Evolutionary conservation across 2,888 invertebrate genomes (phyloP).

Genomic region (Diabrotica balteata): DNA sequence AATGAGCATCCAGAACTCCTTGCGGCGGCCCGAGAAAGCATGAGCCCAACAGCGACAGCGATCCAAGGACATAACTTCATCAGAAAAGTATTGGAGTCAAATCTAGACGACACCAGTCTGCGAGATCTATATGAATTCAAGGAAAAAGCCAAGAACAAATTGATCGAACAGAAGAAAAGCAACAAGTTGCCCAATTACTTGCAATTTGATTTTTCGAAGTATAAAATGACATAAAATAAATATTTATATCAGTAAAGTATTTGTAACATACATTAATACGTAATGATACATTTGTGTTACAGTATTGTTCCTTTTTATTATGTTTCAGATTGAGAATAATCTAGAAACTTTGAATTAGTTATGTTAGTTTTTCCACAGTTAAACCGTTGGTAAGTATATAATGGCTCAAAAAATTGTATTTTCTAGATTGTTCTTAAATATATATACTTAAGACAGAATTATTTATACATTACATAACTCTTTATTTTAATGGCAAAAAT

Average conservation of each 20-base stretch:
- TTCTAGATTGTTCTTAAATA: background rate
- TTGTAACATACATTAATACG: slow-evolving; percentile 13
- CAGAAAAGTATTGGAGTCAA: slow-evolving; percentile 64
- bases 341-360: background rate
- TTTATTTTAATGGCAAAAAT: background rate
- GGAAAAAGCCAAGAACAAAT: slow-evolving; percentile 53
- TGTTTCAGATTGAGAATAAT: background rate
- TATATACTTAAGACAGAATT: slow-evolving; percentile 2
- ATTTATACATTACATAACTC: background rate
- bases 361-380: background rate
- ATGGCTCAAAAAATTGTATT: slow-evolving; percentile 1
- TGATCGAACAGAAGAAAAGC: slow-evolving; percentile 56
- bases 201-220: slow-evolving; percentile 45
- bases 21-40: slow-evolving; percentile 41
- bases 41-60: slow-evolving; percentile 39
- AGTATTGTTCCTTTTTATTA: background rate
- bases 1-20: slow-evolving; percentile 75
- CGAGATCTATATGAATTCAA: slow-evolving; percentile 62
- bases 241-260: slow-evolving; percentile 10
- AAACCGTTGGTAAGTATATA: slow-evolving; percentile 1
- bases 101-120: slow-evolving; percentile 60
- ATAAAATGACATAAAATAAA: slow-evolving; percentile 45
- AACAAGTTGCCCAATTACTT: slow-evolving; percentile 43
- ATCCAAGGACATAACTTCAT: slow-evolving; percentile 57
- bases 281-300: slow-evolving; percentile 1